These are phyloP conservation scores for Gila robusta DNA, from an alignment of 2,797 vertebrate species.

Conservation along the genomic window DNA sequence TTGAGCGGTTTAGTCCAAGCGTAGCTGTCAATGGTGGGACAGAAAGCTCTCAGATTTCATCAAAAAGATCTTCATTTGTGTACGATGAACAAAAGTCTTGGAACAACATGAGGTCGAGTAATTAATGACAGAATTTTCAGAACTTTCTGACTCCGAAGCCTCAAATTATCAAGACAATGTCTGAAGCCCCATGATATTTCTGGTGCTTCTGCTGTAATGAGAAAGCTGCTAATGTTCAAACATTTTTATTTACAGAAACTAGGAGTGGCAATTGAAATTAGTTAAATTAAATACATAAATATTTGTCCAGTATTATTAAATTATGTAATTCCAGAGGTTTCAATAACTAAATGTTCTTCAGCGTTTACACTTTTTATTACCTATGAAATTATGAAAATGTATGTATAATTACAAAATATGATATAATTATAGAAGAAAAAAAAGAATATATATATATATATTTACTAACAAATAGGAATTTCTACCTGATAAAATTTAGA, in stretches of 20 bases:
- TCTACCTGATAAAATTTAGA: neutral
- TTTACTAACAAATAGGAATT: neutral
- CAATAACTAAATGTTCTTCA: neutral
- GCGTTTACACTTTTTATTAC: neutral
- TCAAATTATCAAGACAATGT: too few relatives aligned
- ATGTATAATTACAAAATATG: too few relatives aligned
- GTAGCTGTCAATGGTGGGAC: too few relatives aligned
- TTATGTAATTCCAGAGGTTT: neutral
- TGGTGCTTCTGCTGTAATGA: neutral
- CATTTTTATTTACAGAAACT: neutral
- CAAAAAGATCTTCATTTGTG: too few relatives aligned
- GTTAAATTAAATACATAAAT: neutral
- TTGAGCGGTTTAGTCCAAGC: too few relatives aligned
- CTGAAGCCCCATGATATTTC: neutral
- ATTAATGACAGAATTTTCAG: neutral
- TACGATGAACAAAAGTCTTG: too few relatives aligned
- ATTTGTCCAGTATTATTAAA: neutral
- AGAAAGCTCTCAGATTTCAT: too few relatives aligned
- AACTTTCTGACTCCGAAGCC: too few relatives aligned
- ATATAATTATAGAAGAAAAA: too few relatives aligned
- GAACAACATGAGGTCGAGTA: too few relatives aligned
- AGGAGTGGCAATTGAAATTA: neutral
- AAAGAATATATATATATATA: too few relatives aligned
- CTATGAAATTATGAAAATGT: too few relatives aligned
- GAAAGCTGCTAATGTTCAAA: neutral